Evolutionary conservation across 1,140 invertebrate species (phyloP), one percentile per base, ranked within the genome.

Genomic region (Atta texana): DNA sequence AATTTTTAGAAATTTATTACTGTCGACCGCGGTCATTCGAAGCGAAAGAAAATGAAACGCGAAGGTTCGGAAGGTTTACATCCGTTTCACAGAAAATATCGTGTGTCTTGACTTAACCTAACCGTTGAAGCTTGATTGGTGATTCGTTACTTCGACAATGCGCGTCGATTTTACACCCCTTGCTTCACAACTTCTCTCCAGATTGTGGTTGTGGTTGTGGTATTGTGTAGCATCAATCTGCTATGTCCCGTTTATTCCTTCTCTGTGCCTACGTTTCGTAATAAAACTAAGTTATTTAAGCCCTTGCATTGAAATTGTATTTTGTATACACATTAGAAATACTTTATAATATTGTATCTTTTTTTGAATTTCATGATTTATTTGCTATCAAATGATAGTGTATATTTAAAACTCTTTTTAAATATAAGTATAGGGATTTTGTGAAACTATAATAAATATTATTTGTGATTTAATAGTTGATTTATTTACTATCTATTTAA

Each of bases 1-100:
- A 84, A 84, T 75, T 84, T 84, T 61, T 31, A 24, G 8, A 84
- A 75, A 74, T 84, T 84, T 84, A 84, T 84, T 18, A n/a, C 14
- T n/a, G 2, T 18, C 24, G 64, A n/a, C 14, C 49, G 16, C 31
- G 64, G 0, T 53, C 49, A 49, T 28, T 24, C 31, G 49, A 64
- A 24, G 18, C 57, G 12, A 59, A 21, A 31, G 21, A 31, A 63
- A 78, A 85, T 66, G 21, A 78, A 85, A 66, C 59, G 12, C 18
- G 59, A 21, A 85, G 4, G 10, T 10, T 16, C 49, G 61, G 14
- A 77, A 78, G 71, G 71, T 76, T 76, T 24, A 24, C 14, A 7
- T 34, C 14, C 44, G n/a, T 12, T 69, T 51, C 64, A 7, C 28
- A 31, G 18, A 1, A 75, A 44, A 64, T 49, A 61, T 44, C n/a